Base-by-base conservation (phyloP, 1,140 invertebrate genomes). In the Procambarus virginalis region DNA sequence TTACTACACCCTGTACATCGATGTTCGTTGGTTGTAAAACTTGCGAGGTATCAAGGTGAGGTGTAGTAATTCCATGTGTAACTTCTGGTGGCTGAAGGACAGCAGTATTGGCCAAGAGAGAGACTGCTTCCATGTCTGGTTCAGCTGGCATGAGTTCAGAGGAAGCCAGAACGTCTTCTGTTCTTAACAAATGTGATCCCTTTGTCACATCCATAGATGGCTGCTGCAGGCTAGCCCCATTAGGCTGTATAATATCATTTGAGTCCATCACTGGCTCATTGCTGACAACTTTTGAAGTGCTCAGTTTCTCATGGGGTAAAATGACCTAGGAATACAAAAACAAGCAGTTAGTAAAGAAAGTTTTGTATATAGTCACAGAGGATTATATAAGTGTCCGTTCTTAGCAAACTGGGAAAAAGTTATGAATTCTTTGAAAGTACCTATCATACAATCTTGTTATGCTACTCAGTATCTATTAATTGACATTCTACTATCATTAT, bases 1-100 rank as follows among this genome's bases (percentile, higher is more conserved):
- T n/a, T 22, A 70, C 64, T 34, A 14, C 60, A n/a, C 55, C 86
- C 58, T 80, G 51, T 2, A 81, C 86, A 34, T 60, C 78, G 10
- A 87, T 78, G 55, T 77, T 80, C n/a, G 77, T 80, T 22, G 86
- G 58, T 46, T 87, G 86, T 49, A 86, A 86, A 48, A 86, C 85
- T 49, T 64, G 60, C 12, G 76, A 70, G 34, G 86, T 45, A 45
- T 81, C 58, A 12, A 86, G 58, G 34, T 34, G 34, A 8, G 85
- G 76, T 46, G 85, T 68, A 55, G 76, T 48, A 48, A 86, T 86
- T 1, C 58, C 85, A 48, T 34, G 60, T 46, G 68, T 86, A 8
- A 79, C 60, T 73, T 84, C 82, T 64, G 85, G 85, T 46, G 85
- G 85, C 77, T 86, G 76, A 20, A 86, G 77, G 8, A 86, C 85